Evolutionary conservation across 2,888 invertebrate species (phyloP).

Genomic region (Agrotis puta): DNA sequence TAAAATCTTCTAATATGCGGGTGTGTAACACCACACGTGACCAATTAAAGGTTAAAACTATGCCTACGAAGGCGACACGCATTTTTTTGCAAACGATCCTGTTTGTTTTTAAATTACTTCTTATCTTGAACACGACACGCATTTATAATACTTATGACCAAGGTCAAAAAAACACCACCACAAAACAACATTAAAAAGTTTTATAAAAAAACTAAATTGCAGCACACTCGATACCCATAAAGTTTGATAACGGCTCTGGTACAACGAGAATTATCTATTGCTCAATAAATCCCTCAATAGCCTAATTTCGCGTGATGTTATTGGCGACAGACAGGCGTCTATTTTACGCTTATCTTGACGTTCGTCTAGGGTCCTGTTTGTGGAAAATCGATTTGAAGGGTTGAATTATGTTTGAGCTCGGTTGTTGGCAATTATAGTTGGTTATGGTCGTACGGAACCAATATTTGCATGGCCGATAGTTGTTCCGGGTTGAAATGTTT

Average conservation of each 20-base stretch:
- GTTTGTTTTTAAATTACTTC: background rate
- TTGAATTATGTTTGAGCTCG: slow-evolving; percentile 20
- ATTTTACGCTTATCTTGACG: slow-evolving; percentile 47
- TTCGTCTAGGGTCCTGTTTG: slow-evolving; percentile 20
- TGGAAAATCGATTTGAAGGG: slow-evolving; percentile 26
- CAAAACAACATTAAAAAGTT: slow-evolving; percentile 17
- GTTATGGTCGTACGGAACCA: slow-evolving; percentile 1
- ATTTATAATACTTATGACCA: background rate
- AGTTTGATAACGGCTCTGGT: slow-evolving; percentile 56
- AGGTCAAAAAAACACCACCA: background rate
- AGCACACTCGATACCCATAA: slow-evolving; percentile 54
- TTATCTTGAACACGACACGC: background rate
- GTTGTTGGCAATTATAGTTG: slow-evolving; percentile 27
- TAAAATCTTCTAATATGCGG: too few species aligned
- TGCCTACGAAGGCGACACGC: too few species aligned
- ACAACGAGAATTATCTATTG: slow-evolving; percentile 59
- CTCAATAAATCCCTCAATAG: slow-evolving; percentile 64
- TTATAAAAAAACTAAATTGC: slow-evolving; percentile 56
- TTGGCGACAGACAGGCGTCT: slow-evolving; percentile 59
- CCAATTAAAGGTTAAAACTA: too few species aligned
- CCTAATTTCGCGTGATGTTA: slow-evolving; percentile 50
- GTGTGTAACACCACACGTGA: too few species aligned
- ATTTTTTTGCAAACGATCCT: too few species aligned
- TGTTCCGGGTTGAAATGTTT: background rate
- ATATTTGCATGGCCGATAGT: slow-evolving; percentile 20